These are phyloP conservation scores for Sicus ferrugineus DNA, from an alignment of 2,888 invertebrate species.

Conservation along the genomic window DNA sequence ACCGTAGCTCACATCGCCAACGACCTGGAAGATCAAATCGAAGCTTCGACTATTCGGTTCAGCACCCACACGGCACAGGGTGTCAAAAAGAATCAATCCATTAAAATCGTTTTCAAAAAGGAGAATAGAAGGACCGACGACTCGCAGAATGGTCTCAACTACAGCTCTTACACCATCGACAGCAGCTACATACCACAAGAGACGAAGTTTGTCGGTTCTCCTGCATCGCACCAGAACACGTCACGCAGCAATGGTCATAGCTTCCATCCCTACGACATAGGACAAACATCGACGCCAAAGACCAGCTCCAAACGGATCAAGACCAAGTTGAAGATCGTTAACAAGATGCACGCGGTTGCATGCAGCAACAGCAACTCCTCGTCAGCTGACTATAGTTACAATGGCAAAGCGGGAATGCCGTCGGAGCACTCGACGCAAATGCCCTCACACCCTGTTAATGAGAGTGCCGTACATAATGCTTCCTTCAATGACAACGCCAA, in stretches of 20 bases:
- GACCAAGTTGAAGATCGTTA: slow-evolving; percentile 49
- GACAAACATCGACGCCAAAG: slow-evolving; percentile 61
- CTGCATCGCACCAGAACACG: slow-evolving; percentile 36
- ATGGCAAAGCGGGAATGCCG: slow-evolving; percentile 43
- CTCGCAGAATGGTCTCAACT: slow-evolving; percentile 56
- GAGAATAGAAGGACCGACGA: slow-evolving; percentile 41
- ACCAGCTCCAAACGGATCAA: slow-evolving; percentile 48
- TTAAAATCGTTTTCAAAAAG: slow-evolving; percentile 64
- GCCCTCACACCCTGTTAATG: slow-evolving; percentile 37
- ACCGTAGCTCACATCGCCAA: slow-evolving; percentile 33
- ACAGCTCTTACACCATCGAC: slow-evolving; percentile 60
- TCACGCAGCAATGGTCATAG: slow-evolving; percentile 53
- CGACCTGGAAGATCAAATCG: slow-evolving; percentile 58
- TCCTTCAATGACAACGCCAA: slow-evolving; percentile 59
- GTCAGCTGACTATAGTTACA: slow-evolving; percentile 46
- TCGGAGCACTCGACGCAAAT: slow-evolving; percentile 25
- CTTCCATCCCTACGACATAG: slow-evolving; percentile 59
- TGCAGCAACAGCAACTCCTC: slow-evolving; percentile 60
- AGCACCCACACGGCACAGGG: slow-evolving; percentile 57
- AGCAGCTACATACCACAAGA: slow-evolving; percentile 50
- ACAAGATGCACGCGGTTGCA: slow-evolving; percentile 48
- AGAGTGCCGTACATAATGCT: slow-evolving; percentile 49
- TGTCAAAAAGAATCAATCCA: slow-evolving; percentile 59
- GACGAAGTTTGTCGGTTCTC: slow-evolving; percentile 31
- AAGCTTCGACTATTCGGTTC: slow-evolving; percentile 60